Evolutionary conservation across 2,888 invertebrate genomes (phyloP), one percentile per base, ranked within the genome.

Genomic region (Lithophane leautieri): DNA sequence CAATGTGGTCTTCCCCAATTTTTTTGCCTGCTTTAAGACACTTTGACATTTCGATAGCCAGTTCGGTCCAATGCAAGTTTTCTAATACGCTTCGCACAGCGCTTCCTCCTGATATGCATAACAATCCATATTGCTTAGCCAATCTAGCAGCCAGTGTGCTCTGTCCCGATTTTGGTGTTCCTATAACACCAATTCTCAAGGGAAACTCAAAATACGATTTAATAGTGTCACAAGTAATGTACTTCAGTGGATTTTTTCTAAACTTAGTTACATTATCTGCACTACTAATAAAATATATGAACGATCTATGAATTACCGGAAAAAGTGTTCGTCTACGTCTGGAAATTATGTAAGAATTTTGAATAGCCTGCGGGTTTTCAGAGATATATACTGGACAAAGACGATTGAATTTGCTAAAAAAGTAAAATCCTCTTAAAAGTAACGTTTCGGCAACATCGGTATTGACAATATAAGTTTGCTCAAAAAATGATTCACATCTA

Each of bases 161-260:
- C 93, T 97, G 97, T 1, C 97, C 98, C 50, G 97, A 97, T 89
- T 97, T 97, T 4, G 97, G 97, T 34, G 97, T 96, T 11, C 98
- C 98, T 68, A 97, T 97, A 42, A 98, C 90, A 44, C 97, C 94
- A 65, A 98, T 91, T 84, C 95, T 95, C 19, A 97, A 91, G 6
- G 97, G 97, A 83, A 97, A 93, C 76, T 96, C 89, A n/a, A 96
- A 95, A 86, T 95, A 97, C 19, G 91, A 88, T 50, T 92, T 89
- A 22, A 97, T 94, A 67, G 93, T 93, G 44, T 96, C 92, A 75
- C 89, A 88, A 16, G 87, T 78, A 12, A 97, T 90, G 87, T 97
- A 98, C 88, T 96, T 97, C 44, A 97, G 87, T 12, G 97, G 97
- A 89, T 97, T 94, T 4, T 87, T 89, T 86, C 95, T 93, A 90